Evolutionary conservation across 2,888 invertebrate species (phyloP).

Genomic region (Drosophila neotestacea): DNA sequence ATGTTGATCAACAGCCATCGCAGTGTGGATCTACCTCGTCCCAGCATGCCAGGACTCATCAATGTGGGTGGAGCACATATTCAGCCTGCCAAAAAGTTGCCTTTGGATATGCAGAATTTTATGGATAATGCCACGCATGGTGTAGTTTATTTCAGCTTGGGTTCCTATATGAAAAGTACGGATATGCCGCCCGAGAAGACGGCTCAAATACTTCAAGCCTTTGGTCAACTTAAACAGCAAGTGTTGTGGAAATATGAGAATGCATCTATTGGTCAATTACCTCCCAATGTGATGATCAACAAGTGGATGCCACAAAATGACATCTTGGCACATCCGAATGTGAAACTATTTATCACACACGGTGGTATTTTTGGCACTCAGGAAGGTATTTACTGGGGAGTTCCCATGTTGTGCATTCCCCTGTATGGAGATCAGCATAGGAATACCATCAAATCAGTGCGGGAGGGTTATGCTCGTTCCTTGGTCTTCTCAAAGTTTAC

Average conservation of each 20-base stretch:
- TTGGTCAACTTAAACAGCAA: slow-evolving; percentile 85
- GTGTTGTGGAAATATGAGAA: slow-evolving; percentile 87
- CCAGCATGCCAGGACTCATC: slow-evolving; percentile 84
- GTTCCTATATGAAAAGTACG: slow-evolving; percentile 85
- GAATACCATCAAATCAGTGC: slow-evolving; percentile 83
- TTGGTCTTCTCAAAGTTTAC: slow-evolving; percentile 83
- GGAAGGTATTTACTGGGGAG: slow-evolving; percentile 85
- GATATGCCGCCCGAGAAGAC: slow-evolving; percentile 85
- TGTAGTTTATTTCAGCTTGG: slow-evolving; percentile 86
- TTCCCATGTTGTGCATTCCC: slow-evolving; percentile 85
- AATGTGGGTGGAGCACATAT: slow-evolving; percentile 85
- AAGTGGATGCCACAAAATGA: slow-evolving; percentile 87
- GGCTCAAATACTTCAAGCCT: slow-evolving; percentile 84
- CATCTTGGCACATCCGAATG: slow-evolving; percentile 85
- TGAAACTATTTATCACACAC: slow-evolving; percentile 85
- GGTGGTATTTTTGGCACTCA: slow-evolving; percentile 85
- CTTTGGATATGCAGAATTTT: slow-evolving; percentile 81
- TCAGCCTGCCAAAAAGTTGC: slow-evolving; percentile 78
- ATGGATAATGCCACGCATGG: slow-evolving; percentile 85
- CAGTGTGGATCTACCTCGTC: slow-evolving; percentile 85
- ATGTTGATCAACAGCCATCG: slow-evolving; percentile 86
- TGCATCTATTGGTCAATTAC: slow-evolving; percentile 82
- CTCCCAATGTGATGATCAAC: slow-evolving; percentile 85
- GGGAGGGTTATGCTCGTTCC: slow-evolving; percentile 84
- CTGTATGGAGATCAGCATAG: slow-evolving; percentile 85